Evolutionary conservation across 2,113 vertebrate genomes (phyloP).

Genomic region (Phainopepla nitens): DNA sequence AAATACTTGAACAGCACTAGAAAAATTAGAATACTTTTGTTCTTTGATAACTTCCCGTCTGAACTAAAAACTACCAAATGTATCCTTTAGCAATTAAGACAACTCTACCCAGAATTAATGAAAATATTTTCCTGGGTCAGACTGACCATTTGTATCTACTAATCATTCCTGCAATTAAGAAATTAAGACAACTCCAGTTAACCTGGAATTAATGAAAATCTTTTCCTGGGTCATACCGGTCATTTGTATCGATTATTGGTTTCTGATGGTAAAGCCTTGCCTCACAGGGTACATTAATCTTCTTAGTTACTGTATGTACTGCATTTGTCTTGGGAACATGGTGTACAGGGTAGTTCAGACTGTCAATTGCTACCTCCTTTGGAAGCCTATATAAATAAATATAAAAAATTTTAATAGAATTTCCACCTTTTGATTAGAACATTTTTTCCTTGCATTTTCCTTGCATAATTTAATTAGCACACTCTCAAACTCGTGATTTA

Average conservation of each 20-base stretch:
- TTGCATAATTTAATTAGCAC: conserved; percentile 32
- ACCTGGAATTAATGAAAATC: background rate
- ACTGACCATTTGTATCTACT: background rate
- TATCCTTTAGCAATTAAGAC: background rate
- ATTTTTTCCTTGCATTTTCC: background rate
- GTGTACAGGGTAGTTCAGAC: background rate
- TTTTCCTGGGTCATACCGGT: background rate
- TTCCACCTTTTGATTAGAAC: conserved; percentile 8
- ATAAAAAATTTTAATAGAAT: background rate
- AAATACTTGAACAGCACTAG: background rate
- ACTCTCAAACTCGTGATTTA: background rate
- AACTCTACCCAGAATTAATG: background rate
- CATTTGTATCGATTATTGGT: background rate
- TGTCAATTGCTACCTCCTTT: background rate
- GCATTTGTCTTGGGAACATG: background rate
- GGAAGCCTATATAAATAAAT: background rate
- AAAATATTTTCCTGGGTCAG: background rate
- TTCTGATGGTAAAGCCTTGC: background rate
- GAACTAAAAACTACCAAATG: background rate
- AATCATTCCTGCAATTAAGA: background rate
- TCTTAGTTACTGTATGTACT: background rate
- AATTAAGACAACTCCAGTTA: background rate
- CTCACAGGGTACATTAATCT: background rate
- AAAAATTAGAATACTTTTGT: background rate
- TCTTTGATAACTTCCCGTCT: background rate